Evolutionary conservation across 2,888 invertebrate genomes (phyloP), one percentile per base, ranked within the genome.

Genomic region (Ochropacha duplaris): DNA sequence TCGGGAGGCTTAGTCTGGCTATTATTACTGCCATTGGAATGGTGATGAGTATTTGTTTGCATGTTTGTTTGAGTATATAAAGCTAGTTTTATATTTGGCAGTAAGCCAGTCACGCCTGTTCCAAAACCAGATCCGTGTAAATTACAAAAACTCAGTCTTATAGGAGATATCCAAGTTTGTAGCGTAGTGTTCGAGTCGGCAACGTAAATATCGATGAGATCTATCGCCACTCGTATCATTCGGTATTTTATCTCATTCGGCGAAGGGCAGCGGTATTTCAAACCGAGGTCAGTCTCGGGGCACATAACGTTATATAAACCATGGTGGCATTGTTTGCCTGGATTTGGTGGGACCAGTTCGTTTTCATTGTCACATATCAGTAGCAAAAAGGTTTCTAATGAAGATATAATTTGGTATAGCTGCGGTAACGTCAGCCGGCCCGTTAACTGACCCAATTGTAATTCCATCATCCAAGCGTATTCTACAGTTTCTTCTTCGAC

Each of bases 381-480:
- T 56, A 98, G 93, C 26, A 98, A 84, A 61, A 99, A 95, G 0
- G 98, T 97, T 90, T 99, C 99, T 56, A 99, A 84, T 1, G 97
- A 96, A 22, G 97, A 96, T 14, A 97, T 94, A 9, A 99, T 94
- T 78, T 98, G 97, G 78, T 97, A 97, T 0, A 99, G 81, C 93
- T 96, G 99, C 0, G 98, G 97, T 26, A 97, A 93, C 0, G 98
- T 98, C 52, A 99, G 91, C 78, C 98, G 96, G 0, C 99, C 99
- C 26, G 96, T 97, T 16, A 99, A 88, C 84, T 99, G 98, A 0
- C 99, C 99, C 50, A 99, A 87, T 71, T 98, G 98, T 4, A 98
- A 94, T 86, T 99, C 99, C 73, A 99, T 95, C 72, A 99, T 93
- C 99, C 99, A 99, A 0, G 97, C 98, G 83, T 99, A 99, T 83